Conservation (phyloP, 2,888 invertebrate species). For the Drosophila imparisetae region DNA sequence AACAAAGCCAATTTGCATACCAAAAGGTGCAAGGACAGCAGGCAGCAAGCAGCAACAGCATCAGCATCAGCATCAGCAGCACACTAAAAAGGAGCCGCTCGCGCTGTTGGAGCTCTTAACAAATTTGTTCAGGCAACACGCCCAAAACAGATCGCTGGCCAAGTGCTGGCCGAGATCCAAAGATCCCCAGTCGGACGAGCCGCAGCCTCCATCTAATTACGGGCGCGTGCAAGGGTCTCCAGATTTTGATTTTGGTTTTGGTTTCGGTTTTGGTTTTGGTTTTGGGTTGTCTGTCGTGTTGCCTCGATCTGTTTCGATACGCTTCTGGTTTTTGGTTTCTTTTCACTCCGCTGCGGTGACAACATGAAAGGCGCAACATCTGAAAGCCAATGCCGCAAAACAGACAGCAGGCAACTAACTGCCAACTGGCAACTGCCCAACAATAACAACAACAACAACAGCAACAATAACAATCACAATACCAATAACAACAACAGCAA, state of each 20-base stretch:
- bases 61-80: not conserved
- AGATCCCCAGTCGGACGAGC: conserved; percentile 15
- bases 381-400: conserved; percentile 64
- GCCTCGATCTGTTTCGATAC: conserved; percentile 83
- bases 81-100: conserved; percentile 81
- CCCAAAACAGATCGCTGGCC: conserved; percentile 52
- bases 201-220: conserved; percentile 74
- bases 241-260: conserved; percentile 26
- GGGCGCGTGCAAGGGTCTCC: conserved; percentile 75
- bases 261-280: conserved; percentile 14
- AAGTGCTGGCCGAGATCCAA: conserved; percentile 21
- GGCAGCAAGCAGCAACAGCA: conserved; percentile 8
- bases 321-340: conserved; percentile 83
- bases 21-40: conserved; percentile 62
- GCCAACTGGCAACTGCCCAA: conserved; percentile 10
- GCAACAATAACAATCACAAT: conserved; percentile 27
- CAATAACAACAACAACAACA: conserved; percentile 17
- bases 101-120: conserved; percentile 83
- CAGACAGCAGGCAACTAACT: conserved; percentile 40
- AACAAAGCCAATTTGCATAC: conserved; percentile 73
- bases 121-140: conserved; percentile 83
- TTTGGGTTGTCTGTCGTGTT: conserved; percentile 48
- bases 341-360: conserved; percentile 72
- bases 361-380: conserved; percentile 72
- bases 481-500: conserved; percentile 35